Percentiles rank a stretch among this genome's conserved stretches.
Evolutionary conservation across 2,113 vertebrate species (phyloP).

Genomic region (Alligator mississippiensis): DNA sequence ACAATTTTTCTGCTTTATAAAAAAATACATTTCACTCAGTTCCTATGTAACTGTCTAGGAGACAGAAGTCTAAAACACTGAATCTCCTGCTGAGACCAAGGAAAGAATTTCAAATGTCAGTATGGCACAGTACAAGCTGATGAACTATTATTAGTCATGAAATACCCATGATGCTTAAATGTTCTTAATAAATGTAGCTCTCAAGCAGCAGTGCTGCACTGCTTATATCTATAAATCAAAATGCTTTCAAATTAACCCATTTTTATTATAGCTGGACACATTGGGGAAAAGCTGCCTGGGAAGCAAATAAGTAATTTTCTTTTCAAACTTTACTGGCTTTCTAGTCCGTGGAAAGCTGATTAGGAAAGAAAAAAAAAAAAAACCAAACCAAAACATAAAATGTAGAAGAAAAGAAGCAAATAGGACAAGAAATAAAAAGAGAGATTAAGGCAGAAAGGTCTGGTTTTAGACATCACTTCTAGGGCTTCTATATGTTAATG

Average conservation of each 20-base stretch:
- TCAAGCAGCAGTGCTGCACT: neutral
- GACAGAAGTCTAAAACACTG: conserved; percentile 9
- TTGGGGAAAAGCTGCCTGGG: neutral
- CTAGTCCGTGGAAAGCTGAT: neutral
- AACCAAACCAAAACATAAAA: neutral
- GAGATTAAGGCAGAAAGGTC: neutral
- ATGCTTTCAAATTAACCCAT: neutral
- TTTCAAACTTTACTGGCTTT: neutral
- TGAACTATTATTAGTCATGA: conserved; percentile 37
- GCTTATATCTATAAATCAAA: conserved; percentile 5
- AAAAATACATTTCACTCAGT: neutral
- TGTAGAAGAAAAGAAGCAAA: neutral
- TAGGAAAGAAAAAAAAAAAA: neutral
- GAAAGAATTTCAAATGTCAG: conserved; percentile 9
- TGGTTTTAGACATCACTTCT: neutral
- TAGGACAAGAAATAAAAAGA: neutral
- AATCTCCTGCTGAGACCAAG: conserved; percentile 23
- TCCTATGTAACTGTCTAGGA: neutral
- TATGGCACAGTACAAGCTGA: neutral
- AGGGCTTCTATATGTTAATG: neutral
- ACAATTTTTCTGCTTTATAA: neutral
- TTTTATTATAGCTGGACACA: conserved; percentile 11
- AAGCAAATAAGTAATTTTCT: neutral
- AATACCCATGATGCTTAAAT: neutral
- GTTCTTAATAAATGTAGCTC: neutral